Conservation (phyloP, 2,888 invertebrate genomes). For the Eudasyphora cyanicolor region DNA sequence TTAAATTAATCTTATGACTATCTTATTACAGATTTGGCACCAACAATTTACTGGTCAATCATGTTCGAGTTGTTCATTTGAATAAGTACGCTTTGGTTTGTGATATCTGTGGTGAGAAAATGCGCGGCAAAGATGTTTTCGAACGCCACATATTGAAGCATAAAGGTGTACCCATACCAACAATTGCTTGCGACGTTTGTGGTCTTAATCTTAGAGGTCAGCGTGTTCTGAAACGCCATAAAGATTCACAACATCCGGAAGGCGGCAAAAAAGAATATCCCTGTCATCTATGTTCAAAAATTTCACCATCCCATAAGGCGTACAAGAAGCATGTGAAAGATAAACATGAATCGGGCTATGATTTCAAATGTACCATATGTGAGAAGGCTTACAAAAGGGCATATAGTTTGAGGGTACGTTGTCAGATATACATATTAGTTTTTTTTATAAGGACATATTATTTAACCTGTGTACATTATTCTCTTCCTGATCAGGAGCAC, state of each 20-base stretch:
- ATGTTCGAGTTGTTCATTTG: slow-evolving; percentile 74
- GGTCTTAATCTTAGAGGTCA: slow-evolving; percentile 74
- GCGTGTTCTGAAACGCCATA: slow-evolving; percentile 76
- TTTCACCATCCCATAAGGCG: slow-evolving; percentile 74
- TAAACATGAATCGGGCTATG: slow-evolving; percentile 73
- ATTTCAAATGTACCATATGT: slow-evolving; percentile 76
- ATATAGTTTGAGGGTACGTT: slow-evolving; percentile 74
- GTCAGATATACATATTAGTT: neutral
- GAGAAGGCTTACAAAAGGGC: slow-evolving; percentile 77
- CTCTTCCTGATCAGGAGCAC: slow-evolving; percentile 72
- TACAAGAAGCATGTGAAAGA: slow-evolving; percentile 75
- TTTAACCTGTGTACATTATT: neutral
- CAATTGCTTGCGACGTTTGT: slow-evolving; percentile 75
- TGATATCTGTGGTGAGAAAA: slow-evolving; percentile 76
- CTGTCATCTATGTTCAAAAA: slow-evolving; percentile 74
- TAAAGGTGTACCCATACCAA: slow-evolving; percentile 71
- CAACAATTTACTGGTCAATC: slow-evolving; percentile 73
- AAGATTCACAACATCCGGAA: slow-evolving; percentile 74
- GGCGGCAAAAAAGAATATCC: slow-evolving; percentile 73
- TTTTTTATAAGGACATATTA: too few species aligned
- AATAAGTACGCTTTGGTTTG: slow-evolving; percentile 76
- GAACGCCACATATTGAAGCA: slow-evolving; percentile 76
- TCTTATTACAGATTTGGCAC: slow-evolving; percentile 72
- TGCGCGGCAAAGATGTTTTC: slow-evolving; percentile 74
- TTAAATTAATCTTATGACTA: neutral